Evolutionary conservation across 2,113 vertebrate genomes (phyloP).

Genomic region (Mola mola): DNA sequence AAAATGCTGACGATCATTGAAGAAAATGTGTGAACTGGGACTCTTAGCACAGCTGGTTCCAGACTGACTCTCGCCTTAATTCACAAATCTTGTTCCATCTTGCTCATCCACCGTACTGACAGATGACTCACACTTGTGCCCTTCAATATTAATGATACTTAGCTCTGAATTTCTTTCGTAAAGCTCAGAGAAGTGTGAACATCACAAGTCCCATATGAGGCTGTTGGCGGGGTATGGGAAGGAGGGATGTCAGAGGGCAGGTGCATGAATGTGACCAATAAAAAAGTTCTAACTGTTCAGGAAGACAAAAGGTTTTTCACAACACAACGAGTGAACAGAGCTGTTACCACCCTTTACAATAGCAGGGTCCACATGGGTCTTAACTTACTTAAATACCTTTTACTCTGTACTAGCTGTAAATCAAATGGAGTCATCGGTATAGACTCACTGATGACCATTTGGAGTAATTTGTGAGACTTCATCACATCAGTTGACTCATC

Average conservation of each 20-base stretch:
- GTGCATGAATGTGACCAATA: slow-evolving; percentile 2
- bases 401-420: neutral
- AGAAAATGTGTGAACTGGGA: neutral
- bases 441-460: neutral
- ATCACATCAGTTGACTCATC: slow-evolving; percentile 25
- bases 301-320: slow-evolving; percentile 3
- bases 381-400: too few relatives aligned
- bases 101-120: slow-evolving; percentile 11
- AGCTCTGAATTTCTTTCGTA: slow-evolving; percentile 53
- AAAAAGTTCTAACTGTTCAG: slow-evolving; percentile 11
- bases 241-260: slow-evolving; percentile 11
- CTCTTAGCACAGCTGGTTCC: slow-evolving; percentile 6
- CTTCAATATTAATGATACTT: slow-evolving; percentile 68
- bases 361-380: neutral
- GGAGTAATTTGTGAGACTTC: neutral
- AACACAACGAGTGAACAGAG: neutral
- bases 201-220: slow-evolving; percentile 34
- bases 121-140: slow-evolving; percentile 12
- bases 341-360: neutral
- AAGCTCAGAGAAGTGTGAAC: slow-evolving; percentile 68
- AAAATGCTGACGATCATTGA: neutral
- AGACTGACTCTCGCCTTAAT: slow-evolving; percentile 7
- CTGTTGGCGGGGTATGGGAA: neutral
- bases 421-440: neutral
- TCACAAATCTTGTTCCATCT: slow-evolving; percentile 31